A percentile compares a stretch with the other conserved stretches of the same genome.
phyloP scores from a whole-genome alignment of 1,140 invertebrate genomes.

The Tetragnatha versicolor region DNA sequence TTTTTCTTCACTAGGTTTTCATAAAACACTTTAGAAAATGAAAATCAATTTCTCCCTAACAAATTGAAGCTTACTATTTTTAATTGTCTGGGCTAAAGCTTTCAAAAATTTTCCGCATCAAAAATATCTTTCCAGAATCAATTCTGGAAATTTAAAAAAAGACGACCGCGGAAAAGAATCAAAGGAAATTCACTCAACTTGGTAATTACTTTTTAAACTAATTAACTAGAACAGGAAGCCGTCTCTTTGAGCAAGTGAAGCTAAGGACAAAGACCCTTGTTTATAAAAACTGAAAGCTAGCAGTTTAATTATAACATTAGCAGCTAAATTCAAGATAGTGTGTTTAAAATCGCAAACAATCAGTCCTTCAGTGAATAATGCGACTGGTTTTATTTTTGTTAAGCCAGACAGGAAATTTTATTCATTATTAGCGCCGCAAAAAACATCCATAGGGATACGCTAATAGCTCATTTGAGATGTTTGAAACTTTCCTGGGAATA shows the following conservation, averaged over 20 bases:
- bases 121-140: conserved; percentile 27
- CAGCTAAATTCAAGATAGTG: conserved; percentile 6
- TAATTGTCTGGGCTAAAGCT: conserved; percentile 13
- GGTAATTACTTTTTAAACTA: conserved; percentile 36
- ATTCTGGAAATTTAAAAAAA: conserved; percentile 17
- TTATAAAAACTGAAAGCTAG: background rate
- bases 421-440: conserved; percentile 9
- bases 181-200: conserved; percentile 19
- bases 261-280: background rate
- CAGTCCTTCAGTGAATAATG: background rate
- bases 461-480: conserved; percentile 6
- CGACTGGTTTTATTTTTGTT: no score
- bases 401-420: no score
- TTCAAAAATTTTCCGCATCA: conserved; percentile 16
- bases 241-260: background rate
- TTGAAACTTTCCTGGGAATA: background rate
- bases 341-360: conserved; percentile 9
- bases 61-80: conserved; percentile 16
- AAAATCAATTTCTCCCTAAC: conserved; percentile 9
- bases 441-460: background rate
- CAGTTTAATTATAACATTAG: conserved; percentile 22
- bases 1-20: background rate
- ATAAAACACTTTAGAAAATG: conserved; percentile 10
- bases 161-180: background rate
- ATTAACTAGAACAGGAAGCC: conserved; percentile 25